phyloP scores from a whole-genome alignment of 2,888 invertebrate species.

The Lamellibrachia columna region DNA sequence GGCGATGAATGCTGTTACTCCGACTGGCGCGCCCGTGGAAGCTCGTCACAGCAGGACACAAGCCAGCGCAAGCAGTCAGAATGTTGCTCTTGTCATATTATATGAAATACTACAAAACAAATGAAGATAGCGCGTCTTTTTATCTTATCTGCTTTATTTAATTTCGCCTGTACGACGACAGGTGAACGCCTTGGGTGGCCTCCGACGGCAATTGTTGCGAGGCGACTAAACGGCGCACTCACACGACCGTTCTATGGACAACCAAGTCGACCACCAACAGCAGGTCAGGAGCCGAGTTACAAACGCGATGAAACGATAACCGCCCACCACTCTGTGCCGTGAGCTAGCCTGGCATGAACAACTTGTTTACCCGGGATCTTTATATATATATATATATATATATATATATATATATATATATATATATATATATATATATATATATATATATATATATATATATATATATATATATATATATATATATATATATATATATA shows the following conservation, averaged over 20 bases:
- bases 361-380: neutral
- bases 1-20: neutral
- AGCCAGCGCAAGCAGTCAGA: neutral
- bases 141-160: conserved; percentile 9
- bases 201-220: neutral
- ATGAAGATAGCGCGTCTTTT: conserved; percentile 12
- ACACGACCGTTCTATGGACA: neutral
- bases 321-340: neutral
- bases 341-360: neutral
- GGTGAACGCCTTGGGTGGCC: neutral
- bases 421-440: too few relatives aligned
- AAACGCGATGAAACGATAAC: neutral
- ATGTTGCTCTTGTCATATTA: conserved; percentile 2
- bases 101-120: neutral
- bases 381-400: too few relatives aligned
- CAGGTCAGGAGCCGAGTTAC: neutral
- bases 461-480: too few relatives aligned
- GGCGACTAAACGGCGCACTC: neutral
- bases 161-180: neutral
- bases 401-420: too few relatives aligned
- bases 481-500: too few relatives aligned
- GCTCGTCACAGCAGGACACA: neutral
- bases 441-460: too few relatives aligned
- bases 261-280: neutral
- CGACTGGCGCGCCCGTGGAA: neutral